Evolutionary conservation across 1,140 invertebrate species (phyloP).

Genomic region (Meloidogyne exigua): DNA sequence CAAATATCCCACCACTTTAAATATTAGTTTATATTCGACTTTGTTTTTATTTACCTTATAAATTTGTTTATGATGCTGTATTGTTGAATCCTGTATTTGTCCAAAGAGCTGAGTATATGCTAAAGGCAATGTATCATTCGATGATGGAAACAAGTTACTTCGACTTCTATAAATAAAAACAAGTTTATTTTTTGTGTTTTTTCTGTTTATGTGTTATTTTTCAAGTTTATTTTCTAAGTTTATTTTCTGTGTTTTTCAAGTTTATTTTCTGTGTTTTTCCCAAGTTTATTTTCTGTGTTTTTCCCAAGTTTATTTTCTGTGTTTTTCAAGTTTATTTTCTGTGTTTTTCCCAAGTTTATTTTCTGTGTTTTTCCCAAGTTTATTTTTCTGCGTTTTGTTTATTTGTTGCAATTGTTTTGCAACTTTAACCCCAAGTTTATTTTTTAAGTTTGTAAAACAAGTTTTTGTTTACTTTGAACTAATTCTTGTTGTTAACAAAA

Average conservation of each 20-base stretch:
- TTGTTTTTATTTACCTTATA: constrained; percentile 10
- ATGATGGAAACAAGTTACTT: not conserved
- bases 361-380: no score
- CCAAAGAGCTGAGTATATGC: constrained; percentile 18
- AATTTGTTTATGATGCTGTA: constrained; percentile 24
- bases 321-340: not conserved
- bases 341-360: no score
- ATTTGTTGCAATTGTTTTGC: no score
- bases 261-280: no score
- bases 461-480: not conserved
- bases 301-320: no score
- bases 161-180: not conserved
- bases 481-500: not conserved
- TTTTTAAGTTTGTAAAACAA: not conserved
- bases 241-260: no score
- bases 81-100: constrained; percentile 14
- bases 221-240: no score
- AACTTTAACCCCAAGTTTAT: no score
- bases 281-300: no score
- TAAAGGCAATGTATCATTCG: not conserved
- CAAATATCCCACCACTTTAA: constrained; percentile 24
- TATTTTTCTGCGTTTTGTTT: no score
- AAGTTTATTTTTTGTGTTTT: not conserved
- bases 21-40: not conserved
- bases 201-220: no score